Conservation (phyloP, 2,113 vertebrate species). For the Notiomystis cincta region DNA sequence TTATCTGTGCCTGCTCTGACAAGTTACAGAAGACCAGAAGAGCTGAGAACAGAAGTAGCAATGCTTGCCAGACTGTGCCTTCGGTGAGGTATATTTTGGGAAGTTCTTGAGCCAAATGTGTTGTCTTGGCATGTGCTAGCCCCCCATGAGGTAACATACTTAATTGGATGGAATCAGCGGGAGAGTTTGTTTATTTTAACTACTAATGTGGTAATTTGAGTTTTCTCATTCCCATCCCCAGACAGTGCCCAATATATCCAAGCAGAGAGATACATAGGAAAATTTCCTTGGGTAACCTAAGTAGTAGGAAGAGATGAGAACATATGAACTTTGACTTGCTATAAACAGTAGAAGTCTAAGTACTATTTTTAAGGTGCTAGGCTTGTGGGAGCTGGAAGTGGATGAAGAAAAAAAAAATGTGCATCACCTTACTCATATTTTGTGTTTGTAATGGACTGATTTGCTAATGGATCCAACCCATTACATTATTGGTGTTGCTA, state of each 20-base stretch:
- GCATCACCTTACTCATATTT: background rate
- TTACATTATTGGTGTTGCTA: background rate
- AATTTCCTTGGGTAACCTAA: background rate
- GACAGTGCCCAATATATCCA: background rate
- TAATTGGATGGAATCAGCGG: background rate
- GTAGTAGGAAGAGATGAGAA: background rate
- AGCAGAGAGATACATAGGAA: background rate
- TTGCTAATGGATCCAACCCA: background rate
- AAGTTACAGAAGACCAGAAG: background rate
- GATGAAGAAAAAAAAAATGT: background rate
- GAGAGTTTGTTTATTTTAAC: background rate
- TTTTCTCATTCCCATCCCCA: constrained; percentile 6
- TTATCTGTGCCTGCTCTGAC: background rate
- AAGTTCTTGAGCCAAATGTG: background rate
- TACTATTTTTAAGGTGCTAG: background rate
- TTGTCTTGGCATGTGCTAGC: background rate
- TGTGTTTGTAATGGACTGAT: background rate
- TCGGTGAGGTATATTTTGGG: background rate
- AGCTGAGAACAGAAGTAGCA: background rate
- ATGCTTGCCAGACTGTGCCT: background rate
- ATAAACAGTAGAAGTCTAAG: background rate
- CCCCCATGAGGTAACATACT: background rate
- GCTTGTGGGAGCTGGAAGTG: background rate
- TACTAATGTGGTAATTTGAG: background rate
- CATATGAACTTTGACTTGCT: background rate